Conservation (phyloP, 2,113 vertebrate species). For the Sapayoa aenigma region DNA sequence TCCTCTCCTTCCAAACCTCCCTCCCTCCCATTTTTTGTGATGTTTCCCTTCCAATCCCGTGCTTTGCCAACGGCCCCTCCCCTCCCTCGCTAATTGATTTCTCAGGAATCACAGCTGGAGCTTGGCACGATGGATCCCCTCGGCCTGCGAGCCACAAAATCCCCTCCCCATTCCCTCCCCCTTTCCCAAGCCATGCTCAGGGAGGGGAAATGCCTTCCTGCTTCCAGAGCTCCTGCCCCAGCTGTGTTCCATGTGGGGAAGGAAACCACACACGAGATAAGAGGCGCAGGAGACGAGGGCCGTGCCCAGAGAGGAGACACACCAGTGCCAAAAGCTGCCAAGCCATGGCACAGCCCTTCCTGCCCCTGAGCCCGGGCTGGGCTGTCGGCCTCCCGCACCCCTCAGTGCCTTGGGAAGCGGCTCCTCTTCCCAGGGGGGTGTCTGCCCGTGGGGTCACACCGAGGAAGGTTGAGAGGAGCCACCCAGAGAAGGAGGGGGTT, state of each 20-base stretch:
- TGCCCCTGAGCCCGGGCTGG: background rate
- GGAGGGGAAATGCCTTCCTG: constrained; percentile 25
- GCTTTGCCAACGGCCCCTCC: background rate
- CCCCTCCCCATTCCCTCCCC: background rate
- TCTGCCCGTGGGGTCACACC: background rate
- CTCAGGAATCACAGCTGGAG: background rate
- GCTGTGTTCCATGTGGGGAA: constrained; percentile 22
- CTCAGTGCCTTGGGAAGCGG: background rate
- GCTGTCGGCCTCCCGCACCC: background rate
- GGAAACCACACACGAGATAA: background rate
- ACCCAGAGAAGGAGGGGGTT: background rate
- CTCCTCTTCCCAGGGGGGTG: background rate
- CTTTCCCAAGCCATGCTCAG: background rate
- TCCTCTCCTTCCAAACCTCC: background rate
- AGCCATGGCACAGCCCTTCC: background rate
- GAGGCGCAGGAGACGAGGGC: background rate
- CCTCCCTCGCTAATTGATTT: background rate
- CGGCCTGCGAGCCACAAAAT: background rate
- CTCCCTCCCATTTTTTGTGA: background rate
- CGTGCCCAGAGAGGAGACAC: background rate
- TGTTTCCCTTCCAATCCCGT: background rate
- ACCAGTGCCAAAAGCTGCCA: background rate
- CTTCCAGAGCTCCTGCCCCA: constrained; percentile 4
- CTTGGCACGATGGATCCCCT: background rate
- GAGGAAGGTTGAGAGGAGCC: background rate